A percentile compares a stretch with the other conserved stretches of the same genome.
Conservation (phyloP, 2,797 vertebrate genomes). For the Enteromius mattozi region DNA sequence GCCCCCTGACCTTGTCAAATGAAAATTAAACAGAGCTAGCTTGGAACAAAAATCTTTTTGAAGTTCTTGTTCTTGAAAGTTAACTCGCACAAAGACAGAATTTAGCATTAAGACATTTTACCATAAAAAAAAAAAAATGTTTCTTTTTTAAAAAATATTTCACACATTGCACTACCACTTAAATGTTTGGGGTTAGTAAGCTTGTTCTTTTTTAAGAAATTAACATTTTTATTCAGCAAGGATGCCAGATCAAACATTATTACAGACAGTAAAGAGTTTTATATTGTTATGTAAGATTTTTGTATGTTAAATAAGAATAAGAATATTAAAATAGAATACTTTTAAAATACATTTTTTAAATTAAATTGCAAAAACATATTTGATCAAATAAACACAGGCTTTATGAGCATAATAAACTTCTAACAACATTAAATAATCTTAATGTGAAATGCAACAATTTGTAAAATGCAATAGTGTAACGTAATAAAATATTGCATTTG, state of each 20-base stretch:
- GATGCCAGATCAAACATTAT: background rate
- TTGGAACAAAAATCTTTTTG: constrained; percentile 41
- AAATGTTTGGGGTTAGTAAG: background rate
- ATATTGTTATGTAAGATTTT: background rate
- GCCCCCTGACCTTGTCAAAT: constrained; percentile 53
- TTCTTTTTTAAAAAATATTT: background rate
- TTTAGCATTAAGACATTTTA: background rate
- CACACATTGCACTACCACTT: background rate
- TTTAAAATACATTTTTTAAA: background rate
- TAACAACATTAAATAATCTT: background rate
- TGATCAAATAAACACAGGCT: background rate
- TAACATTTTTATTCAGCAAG: background rate
- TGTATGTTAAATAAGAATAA: background rate
- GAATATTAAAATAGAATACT: background rate
- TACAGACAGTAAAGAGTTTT: background rate
- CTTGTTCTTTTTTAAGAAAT: background rate
- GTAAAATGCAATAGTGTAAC: background rate
- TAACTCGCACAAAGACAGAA: background rate
- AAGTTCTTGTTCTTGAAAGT: background rate
- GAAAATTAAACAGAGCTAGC: constrained; percentile 53
- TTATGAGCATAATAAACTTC: background rate
- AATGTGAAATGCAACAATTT: too few species aligned
- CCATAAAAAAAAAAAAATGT: background rate
- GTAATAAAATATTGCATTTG: background rate
- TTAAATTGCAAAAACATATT: too few species aligned